Evolutionary conservation across 1,140 invertebrate species (phyloP), one percentile per base, ranked within the genome.

Genomic region (Rhopalosiphum maidis): DNA sequence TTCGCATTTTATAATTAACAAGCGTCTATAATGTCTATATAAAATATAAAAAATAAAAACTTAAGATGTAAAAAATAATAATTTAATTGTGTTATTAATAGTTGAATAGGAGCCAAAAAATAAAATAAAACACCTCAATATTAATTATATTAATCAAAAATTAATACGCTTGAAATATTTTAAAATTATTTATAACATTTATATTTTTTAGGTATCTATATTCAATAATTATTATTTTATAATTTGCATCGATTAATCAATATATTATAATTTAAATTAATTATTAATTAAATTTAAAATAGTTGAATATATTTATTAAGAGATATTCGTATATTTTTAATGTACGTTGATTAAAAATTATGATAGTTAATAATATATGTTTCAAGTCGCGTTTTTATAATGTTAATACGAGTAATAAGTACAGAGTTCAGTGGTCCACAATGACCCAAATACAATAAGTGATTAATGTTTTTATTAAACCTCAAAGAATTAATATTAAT

Each of bases 351-450:
- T 89, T 89, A 89, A 55, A 83, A 54, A 55, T 77, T 77, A 54
- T 37, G 51, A 23, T 25, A 89, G 55, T 89, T 55, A 41, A 89
- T 89, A 55, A 77, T 77, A 77, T 77, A 77, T 77, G 30, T 41
- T 15, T 55, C 11, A 25, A 25, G n/a, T 54, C 22, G 48, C 22
- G 23, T 89, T 89, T 89, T 55, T 41, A 55, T 89, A 55, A 89
- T 89, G 87, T 54, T 89, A 89, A 54, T 88, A 88, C 30, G n/a
- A 87, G 85, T 48, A 46, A 43, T 46, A 86, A 9, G 86, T 89
- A 54, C 48, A 41, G 15, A 89, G 88, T 89, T 48, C n/a, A 87
- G 30, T 46, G 25, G 41, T 46, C 43, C 25, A 86, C 88, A 23
- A 37, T 89, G 51, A 55, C 51, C 88, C 51, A 54, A 89, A 89